Base-by-base conservation (phyloP, 2,888 invertebrate species). In the Dioctria rufipes region DNA sequence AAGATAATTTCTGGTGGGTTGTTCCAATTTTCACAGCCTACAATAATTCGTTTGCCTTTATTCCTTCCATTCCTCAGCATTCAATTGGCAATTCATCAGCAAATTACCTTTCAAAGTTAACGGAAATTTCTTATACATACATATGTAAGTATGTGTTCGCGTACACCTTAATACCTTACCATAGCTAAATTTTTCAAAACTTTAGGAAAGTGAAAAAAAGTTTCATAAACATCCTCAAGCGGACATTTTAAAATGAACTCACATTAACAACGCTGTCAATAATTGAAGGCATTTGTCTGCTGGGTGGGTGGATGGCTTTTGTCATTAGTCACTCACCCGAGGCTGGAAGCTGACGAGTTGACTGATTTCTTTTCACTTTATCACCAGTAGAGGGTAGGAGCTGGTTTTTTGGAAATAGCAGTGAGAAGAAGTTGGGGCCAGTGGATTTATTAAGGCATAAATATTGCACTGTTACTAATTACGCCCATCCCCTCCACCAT, bases 211-310 rank as follows among this genome's bases (percentile, higher is more conserved):
- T 69, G 69, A 51, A 69, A 54, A 25, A 69, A 69, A 69, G 69
- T 69, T 69, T 69, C 49, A 69, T 69, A 69, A 69, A 51, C 69
- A 51, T 37, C 69, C 51, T 51, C 51, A 8, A n/a, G 54, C 75
- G 81, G 81, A 81, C 80, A 80, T 81, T 81, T 80, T 69, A 80
- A 75, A 81, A 81, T 81, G 81, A 77, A 63, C 69, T 42, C 80
- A 77, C 80, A 81, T 81, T 81, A 81, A 81, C 80, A 81, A 81
- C 80, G 71, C 80, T 58, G 81, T 81, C 69, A 69, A 81, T 81
- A 81, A 81, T 81, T 81, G 71, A 81, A 78, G 78, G 58, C 65
- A 81, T 81, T 81, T 75, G 73, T 81, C 81, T 79, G 54, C 63
- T 40, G 63, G 61, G 58, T 3, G 60, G n/a, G 42, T 75, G 25